These are phyloP conservation scores for Drosophila multiciliata DNA, from an alignment of 2,888 invertebrate genomes.

Conservation along the genomic window DNA sequence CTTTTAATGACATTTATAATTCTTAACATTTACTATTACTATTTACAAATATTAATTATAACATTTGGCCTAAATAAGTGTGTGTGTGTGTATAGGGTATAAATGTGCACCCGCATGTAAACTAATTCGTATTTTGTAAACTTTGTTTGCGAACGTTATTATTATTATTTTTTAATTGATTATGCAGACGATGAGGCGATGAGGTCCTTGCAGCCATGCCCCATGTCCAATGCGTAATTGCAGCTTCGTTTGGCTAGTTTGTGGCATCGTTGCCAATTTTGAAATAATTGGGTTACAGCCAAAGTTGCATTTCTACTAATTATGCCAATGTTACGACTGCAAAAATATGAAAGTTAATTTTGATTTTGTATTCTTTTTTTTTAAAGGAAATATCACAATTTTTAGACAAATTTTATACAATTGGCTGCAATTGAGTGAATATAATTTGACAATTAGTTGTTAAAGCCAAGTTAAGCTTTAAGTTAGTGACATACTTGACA, in stretches of 20 bases:
- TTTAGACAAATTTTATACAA: not conserved
- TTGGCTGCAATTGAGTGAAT: not conserved
- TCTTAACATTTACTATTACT: too few species aligned
- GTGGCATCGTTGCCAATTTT: slow-evolving; percentile 35
- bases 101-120: slow-evolving; percentile 36
- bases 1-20: too few species aligned
- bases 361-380: not conserved
- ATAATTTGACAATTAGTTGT: not conserved
- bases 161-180: slow-evolving; percentile 73
- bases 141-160: slow-evolving; percentile 63
- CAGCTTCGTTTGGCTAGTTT: slow-evolving; percentile 23
- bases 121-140: slow-evolving; percentile 60
- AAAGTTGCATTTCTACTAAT: slow-evolving; percentile 57
- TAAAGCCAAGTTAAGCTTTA: slow-evolving; percentile 11
- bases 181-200: slow-evolving; percentile 26
- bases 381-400: not conserved
- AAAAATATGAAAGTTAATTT: slow-evolving; percentile 23
- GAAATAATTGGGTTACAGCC: slow-evolving; percentile 57
- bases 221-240: slow-evolving; percentile 3
- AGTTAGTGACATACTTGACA: slow-evolving; percentile 23
- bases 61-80: not conserved
- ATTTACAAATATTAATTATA: not conserved
- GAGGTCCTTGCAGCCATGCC: not conserved
- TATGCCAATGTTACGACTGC: slow-evolving; percentile 55
- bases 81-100: slow-evolving; percentile 16